Conservation (phyloP, 1,140 invertebrate species). For the Leptinotarsa defecta region DNA sequence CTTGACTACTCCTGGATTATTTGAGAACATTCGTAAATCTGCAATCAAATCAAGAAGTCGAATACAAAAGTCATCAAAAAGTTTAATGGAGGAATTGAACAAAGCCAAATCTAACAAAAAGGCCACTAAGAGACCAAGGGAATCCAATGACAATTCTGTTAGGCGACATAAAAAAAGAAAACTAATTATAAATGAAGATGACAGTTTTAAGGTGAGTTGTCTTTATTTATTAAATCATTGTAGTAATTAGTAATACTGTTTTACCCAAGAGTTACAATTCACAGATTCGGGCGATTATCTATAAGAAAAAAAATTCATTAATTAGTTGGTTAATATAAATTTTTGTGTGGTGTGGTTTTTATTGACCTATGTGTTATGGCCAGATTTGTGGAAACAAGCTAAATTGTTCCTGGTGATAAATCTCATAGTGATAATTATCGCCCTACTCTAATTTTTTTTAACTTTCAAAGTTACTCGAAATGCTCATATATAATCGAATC, state of each 20-base stretch:
- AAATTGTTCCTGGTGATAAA: no score
- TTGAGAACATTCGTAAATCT: constrained; percentile 36
- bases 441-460: background rate
- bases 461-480: background rate
- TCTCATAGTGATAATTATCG: background rate
- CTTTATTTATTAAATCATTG: background rate
- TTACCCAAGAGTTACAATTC: no score
- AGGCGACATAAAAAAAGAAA: constrained; percentile 20
- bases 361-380: no score
- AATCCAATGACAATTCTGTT: constrained; percentile 11
- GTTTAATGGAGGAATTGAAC: constrained; percentile 15
- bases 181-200: constrained; percentile 11
- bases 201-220: constrained; percentile 9
- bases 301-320: no score
- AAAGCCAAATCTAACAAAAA: constrained; percentile 12
- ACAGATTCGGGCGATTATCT: no score
- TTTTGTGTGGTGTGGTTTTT: no score
- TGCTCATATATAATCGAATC: background rate
- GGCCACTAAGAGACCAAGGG: constrained; percentile 13
- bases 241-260: background rate
- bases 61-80: background rate
- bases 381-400: no score
- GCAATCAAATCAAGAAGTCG: constrained; percentile 33
- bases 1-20: constrained; percentile 36
- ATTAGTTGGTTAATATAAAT: no score